A percentile compares a stretch with the other conserved stretches of the same genome.
phyloP scores from a whole-genome alignment of 2,888 invertebrate genomes.

The Andrena trimmerana region DNA sequence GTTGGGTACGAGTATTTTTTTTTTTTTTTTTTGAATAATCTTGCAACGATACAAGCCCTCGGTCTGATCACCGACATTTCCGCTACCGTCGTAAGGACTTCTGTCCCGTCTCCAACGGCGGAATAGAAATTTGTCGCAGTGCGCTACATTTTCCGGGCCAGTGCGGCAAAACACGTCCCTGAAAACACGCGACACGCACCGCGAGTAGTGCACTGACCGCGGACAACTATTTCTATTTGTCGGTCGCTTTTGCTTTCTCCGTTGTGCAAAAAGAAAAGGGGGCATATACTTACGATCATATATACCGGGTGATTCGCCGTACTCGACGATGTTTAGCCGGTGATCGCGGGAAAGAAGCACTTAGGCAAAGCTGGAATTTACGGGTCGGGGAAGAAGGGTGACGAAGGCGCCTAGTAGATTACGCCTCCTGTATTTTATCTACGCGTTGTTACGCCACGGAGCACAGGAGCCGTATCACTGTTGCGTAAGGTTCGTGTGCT shows the following conservation, averaged over 20 bases:
- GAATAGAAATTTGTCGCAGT: constrained; percentile 57
- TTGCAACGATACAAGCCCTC: too few species aligned
- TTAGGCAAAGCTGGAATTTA: neutral
- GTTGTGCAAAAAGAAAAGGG: constrained; percentile 24
- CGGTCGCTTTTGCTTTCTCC: constrained; percentile 51
- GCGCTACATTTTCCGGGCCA: constrained; percentile 54
- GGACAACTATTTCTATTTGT: constrained; percentile 56
- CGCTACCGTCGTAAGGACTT: neutral
- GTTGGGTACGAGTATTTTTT: too few species aligned
- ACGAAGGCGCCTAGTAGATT: constrained; percentile 1
- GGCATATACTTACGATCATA: neutral
- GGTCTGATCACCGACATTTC: neutral
- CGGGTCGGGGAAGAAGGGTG: neutral
- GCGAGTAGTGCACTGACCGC: constrained; percentile 61
- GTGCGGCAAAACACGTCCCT: constrained; percentile 57
- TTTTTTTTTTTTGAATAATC: too few species aligned
- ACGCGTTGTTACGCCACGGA: neutral
- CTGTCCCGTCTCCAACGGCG: neutral
- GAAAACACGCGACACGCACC: constrained; percentile 54
- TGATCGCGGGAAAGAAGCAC: too few species aligned
- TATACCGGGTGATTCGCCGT: constrained; percentile 3
- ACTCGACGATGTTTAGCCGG: too few species aligned
- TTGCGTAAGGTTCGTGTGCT: constrained; percentile 38
- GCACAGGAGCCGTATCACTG: neutral
- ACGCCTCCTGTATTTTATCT: constrained; percentile 4